Conservation (phyloP, 2,113 vertebrate genomes). For the Aegotheles bennettii region DNA sequence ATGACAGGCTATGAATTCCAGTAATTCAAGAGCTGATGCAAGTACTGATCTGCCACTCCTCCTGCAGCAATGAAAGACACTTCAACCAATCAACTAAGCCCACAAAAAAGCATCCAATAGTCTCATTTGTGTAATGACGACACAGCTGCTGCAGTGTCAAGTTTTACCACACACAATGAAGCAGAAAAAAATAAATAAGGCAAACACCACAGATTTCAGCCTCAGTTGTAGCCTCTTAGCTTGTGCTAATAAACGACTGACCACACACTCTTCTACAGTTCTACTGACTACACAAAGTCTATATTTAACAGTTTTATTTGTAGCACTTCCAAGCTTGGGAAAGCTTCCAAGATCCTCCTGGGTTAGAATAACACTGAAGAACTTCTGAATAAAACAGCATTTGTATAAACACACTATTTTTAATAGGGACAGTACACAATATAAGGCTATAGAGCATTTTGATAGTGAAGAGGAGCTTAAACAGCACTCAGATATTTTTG, state of each 20-base stretch:
- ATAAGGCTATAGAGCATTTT: not conserved
- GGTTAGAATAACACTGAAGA: not conserved
- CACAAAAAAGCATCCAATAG: not conserved
- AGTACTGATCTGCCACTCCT: not conserved
- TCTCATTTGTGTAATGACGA: not conserved
- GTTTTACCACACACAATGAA: not conserved
- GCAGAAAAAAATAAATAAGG: not conserved
- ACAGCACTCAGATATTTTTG: not conserved
- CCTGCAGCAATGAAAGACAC: not conserved
- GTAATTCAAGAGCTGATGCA: not conserved
- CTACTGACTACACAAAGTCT: not conserved
- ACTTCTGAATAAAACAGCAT: not conserved
- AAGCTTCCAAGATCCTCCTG: not conserved
- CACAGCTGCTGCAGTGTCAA: not conserved
- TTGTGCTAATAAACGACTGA: not conserved
- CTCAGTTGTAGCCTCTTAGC: not conserved
- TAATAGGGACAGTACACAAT: not conserved
- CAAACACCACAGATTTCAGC: not conserved
- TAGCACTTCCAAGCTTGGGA: not conserved
- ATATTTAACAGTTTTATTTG: not conserved
- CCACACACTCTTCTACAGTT: too few relatives aligned
- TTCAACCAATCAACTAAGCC: not conserved
- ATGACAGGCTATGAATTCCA: not conserved
- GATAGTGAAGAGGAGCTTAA: not conserved
- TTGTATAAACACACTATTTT: not conserved